Evolutionary conservation across 2,888 invertebrate genomes (phyloP).

Genomic region (Phragmatobia fuliginosa): DNA sequence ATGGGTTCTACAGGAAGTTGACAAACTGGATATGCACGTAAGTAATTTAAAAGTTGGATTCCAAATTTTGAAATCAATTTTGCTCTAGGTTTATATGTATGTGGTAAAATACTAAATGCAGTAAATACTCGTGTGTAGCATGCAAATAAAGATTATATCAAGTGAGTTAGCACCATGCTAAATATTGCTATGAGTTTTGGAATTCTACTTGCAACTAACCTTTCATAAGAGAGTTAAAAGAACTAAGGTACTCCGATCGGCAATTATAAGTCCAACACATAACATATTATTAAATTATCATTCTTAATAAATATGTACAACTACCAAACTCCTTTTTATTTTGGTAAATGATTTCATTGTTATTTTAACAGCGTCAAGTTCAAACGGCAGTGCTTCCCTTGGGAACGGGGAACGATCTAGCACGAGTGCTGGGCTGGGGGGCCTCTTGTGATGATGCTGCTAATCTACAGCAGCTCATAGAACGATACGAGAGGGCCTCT

Average conservation of each 20-base stretch:
- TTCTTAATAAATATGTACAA: background rate
- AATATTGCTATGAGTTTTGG: too few species aligned
- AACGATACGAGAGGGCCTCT: conserved; percentile 98
- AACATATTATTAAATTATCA: background rate
- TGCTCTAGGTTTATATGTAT: background rate
- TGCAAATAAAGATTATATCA: too few species aligned
- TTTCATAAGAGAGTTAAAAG: too few species aligned
- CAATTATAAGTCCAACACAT: background rate
- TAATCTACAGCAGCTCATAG: conserved; percentile 95
- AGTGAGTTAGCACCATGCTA: too few species aligned
- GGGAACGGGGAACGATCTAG: conserved; percentile 98
- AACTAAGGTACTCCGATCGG: too few species aligned
- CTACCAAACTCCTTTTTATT: background rate
- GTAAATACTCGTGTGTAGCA: too few species aligned
- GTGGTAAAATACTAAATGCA: too few species aligned
- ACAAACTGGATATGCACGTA: conserved; percentile 97
- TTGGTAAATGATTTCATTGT: background rate
- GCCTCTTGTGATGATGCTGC: conserved; percentile 98
- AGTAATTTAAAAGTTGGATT: conserved; percentile 70
- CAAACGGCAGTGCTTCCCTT: conserved; percentile 98
- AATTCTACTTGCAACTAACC: too few species aligned
- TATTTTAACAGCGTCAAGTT: conserved; percentile 91
- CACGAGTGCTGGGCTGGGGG: conserved; percentile 98
- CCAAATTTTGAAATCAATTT: background rate
- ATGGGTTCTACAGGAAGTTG: conserved; percentile 98